A percentile compares a stretch with the other conserved stretches of the same genome.
These are phyloP conservation scores for Eutrigla gurnardus DNA, from an alignment of 2,797 vertebrate genomes.

Conservation along the genomic window DNA sequence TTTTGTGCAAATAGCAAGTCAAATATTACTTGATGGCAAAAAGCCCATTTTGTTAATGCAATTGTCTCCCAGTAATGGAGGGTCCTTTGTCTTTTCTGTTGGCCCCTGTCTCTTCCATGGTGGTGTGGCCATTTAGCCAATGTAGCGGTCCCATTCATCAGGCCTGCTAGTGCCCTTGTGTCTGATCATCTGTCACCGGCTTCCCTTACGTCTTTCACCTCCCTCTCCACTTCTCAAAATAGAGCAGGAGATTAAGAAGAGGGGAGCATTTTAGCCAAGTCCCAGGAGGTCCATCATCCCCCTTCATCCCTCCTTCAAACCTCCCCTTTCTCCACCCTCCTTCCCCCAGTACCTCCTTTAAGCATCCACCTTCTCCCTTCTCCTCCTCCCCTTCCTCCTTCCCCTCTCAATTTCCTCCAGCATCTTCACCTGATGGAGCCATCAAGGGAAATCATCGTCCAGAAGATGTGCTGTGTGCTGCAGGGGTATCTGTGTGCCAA, in stretches of 20 bases:
- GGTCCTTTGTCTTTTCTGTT: slow-evolving; percentile 59
- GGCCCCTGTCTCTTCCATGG: slow-evolving; percentile 45
- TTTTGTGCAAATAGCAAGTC: slow-evolving; percentile 34
- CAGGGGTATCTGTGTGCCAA: too few relatives aligned
- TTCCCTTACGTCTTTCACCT: slow-evolving; percentile 35
- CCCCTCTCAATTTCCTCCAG: slow-evolving; percentile 41
- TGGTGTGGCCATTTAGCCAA: slow-evolving; percentile 68
- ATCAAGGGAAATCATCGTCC: slow-evolving; percentile 66
- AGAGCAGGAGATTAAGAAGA: slow-evolving; percentile 63
- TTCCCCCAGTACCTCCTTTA: slow-evolving; percentile 16
- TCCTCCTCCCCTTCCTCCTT: slow-evolving; percentile 2
- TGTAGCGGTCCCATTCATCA: slow-evolving; percentile 74
- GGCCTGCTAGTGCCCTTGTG: slow-evolving; percentile 64
- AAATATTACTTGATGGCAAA: slow-evolving; percentile 58
- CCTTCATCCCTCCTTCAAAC: slow-evolving; percentile 38
- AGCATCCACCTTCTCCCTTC: slow-evolving; percentile 10
- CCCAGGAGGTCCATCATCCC: slow-evolving; percentile 62
- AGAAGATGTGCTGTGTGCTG: slow-evolving; percentile 46
- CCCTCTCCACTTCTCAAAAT: slow-evolving; percentile 70
- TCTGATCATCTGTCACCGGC: slow-evolving; percentile 65
- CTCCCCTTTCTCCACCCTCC: slow-evolving; percentile 8
- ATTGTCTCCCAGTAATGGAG: slow-evolving; percentile 55
- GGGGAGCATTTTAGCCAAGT: slow-evolving; percentile 54
- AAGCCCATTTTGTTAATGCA: slow-evolving; percentile 64
- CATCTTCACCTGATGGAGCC: slow-evolving; percentile 68